Evolutionary conservation across 92 coral and sea anemone genomes (phyloP), one percentile per base, ranked within the genome.

Genomic region (Siderastrea siderea): DNA sequence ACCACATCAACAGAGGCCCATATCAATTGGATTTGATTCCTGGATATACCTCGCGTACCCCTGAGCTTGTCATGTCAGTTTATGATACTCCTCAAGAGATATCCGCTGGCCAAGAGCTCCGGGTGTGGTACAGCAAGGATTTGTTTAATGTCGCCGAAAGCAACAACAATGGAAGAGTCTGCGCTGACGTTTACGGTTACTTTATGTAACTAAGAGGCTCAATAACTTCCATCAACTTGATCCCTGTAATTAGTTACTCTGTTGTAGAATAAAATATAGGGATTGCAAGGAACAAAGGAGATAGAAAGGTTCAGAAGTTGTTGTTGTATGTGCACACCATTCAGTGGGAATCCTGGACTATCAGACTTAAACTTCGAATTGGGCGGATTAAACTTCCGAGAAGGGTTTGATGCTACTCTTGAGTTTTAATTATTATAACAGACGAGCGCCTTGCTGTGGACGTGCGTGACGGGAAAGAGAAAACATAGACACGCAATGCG

Each of bases 81-180:
- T 74, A 16, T n/a, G 60, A 15, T 1, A 14, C 11, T 16, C 78
- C 78, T 2, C 1, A 16, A 1, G 4, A 9, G 11, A 43, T 74
- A 16, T 50, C 44, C 8, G 44, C 46, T 74, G 78, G 78, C n/a
- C 78, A 74, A 12, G 61, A 74, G 44, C 78, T 74, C 46, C 63
- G 78, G 9, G 61, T 74, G 63, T 74, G 78, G 78, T 74, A 49
- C 45, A 54, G 7, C 45, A 62, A 74, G 13, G 78, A 74, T 74
- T 50, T 74, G 62, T 8, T 7, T 0, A 8, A 74, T 12, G 12
- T 1, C 1, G 4, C 11, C 61, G 61, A 50, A 45, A 12, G 17
- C 2, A 62, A 74, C 61, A 74, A 74, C 61, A 11, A 19, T 9
- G 78, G 78, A 74, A 49, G 46, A 52, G 60, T 17, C 45, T 74